These are phyloP conservation scores for Actinia tenebrosa DNA, from an alignment of 64 coral and sea anemone species.

Conservation along the genomic window DNA sequence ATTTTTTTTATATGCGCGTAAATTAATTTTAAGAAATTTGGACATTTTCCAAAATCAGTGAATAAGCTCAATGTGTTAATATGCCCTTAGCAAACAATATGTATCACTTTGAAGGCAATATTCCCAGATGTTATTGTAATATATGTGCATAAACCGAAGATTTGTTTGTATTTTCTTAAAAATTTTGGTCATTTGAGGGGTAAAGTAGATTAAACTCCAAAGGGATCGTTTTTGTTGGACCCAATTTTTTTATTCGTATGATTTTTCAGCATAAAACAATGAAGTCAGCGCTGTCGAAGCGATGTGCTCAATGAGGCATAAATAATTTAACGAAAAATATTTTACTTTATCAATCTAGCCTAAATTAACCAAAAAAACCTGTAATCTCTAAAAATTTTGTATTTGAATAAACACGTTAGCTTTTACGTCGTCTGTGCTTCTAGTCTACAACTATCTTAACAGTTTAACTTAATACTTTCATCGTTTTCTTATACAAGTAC, in stretches of 20 bases:
- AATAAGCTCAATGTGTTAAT: neutral
- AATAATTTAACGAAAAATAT: constrained; percentile 9
- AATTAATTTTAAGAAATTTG: constrained; percentile 3
- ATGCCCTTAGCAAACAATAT: neutral
- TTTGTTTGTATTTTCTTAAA: neutral
- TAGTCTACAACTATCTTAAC: neutral
- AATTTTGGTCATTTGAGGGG: neutral
- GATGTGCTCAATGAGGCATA: neutral
- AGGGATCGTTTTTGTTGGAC: neutral
- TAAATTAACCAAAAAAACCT: neutral
- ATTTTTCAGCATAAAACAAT: neutral
- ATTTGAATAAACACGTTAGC: neutral
- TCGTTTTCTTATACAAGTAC: neutral
- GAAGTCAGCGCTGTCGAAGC: neutral
- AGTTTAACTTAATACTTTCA: neutral
- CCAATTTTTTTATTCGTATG: neutral
- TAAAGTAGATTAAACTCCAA: neutral
- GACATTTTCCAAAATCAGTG: neutral
- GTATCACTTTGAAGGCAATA: neutral
- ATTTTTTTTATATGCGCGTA: neutral
- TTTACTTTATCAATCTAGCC: neutral
- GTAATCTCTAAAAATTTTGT: constrained; percentile 3
- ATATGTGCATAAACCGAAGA: neutral
- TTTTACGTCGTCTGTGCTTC: neutral
- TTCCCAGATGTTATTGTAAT: constrained; percentile 11